phyloP scores from a whole-genome alignment of 2,797 vertebrate species.

The Zenarchopterus dispar region DNA sequence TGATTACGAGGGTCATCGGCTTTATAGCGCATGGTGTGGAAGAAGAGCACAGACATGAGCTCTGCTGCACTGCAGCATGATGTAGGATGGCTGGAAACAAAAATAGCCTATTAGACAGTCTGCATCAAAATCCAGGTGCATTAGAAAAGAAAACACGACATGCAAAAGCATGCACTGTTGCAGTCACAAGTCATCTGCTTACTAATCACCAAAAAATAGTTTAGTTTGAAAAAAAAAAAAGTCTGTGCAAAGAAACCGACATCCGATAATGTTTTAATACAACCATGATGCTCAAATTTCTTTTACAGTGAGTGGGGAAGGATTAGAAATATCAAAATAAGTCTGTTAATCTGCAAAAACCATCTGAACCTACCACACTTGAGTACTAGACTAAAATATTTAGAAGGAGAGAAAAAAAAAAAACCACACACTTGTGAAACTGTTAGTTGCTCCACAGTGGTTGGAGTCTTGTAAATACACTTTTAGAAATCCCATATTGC shows the following conservation, averaged over 20 bases:
- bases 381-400: not conserved
- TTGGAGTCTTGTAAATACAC: slow-evolving; percentile 23
- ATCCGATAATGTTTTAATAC: not conserved
- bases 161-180: slow-evolving; percentile 46
- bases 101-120: slow-evolving; percentile 22
- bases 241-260: too few relatives aligned
- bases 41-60: slow-evolving; percentile 91
- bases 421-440: slow-evolving; percentile 54
- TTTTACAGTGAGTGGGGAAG: not conserved
- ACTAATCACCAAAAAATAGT: not conserved
- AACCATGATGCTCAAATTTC: not conserved
- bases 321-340: slow-evolving; percentile 27
- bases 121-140: not conserved
- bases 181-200: slow-evolving; percentile 4
- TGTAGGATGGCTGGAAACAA: slow-evolving; percentile 83
- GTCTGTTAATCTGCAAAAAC: slow-evolving; percentile 44
- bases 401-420: not conserved
- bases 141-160: slow-evolving; percentile 3
- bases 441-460: slow-evolving; percentile 63
- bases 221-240: slow-evolving; percentile 6
- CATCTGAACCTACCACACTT: slow-evolving; percentile 25
- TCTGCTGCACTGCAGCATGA: slow-evolving; percentile 92
- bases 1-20: slow-evolving; percentile 82
- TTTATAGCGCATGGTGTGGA: slow-evolving; percentile 90
- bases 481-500: slow-evolving; percentile 66